A percentile compares a stretch with the other conserved stretches of the same genome.
Evolutionary conservation across 1,140 invertebrate species (phyloP).

Genomic region (Mizuhopecten yessoensis): DNA sequence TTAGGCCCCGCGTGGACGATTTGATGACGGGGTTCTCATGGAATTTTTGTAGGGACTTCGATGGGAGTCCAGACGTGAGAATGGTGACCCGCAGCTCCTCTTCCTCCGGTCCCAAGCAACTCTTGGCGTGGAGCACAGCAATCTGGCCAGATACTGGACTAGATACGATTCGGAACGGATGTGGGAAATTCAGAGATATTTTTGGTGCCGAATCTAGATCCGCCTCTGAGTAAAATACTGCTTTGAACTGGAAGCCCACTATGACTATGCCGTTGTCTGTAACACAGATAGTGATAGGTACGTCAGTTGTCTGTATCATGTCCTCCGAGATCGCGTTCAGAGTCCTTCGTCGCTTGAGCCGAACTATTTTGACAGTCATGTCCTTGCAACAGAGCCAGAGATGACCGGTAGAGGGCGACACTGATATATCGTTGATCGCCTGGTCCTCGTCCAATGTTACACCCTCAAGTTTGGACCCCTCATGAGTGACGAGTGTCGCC

Average conservation of each 20-base stretch:
- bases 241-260: background rate
- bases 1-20: background rate
- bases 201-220: background rate
- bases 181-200: constrained; percentile 30
- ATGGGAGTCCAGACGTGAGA: background rate
- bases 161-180: background rate
- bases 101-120: background rate
- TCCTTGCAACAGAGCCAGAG: background rate
- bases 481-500: background rate
- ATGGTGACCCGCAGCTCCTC: background rate
- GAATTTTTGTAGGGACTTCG: background rate
- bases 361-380: constrained; percentile 39
- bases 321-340: background rate
- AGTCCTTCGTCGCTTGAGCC: background rate
- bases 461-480: background rate
- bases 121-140: background rate
- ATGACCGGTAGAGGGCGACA: background rate
- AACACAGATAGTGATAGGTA: constrained; percentile 17
- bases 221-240: background rate
- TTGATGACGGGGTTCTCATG: background rate
- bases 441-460: background rate
- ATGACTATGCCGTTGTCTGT: constrained; percentile 11
- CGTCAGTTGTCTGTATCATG: background rate
- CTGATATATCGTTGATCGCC: background rate
- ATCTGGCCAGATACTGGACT: background rate